Evolutionary conservation across 2,113 vertebrate genomes (phyloP), one percentile per base, ranked within the genome.

Genomic region (Prochilodus magdalenae): DNA sequence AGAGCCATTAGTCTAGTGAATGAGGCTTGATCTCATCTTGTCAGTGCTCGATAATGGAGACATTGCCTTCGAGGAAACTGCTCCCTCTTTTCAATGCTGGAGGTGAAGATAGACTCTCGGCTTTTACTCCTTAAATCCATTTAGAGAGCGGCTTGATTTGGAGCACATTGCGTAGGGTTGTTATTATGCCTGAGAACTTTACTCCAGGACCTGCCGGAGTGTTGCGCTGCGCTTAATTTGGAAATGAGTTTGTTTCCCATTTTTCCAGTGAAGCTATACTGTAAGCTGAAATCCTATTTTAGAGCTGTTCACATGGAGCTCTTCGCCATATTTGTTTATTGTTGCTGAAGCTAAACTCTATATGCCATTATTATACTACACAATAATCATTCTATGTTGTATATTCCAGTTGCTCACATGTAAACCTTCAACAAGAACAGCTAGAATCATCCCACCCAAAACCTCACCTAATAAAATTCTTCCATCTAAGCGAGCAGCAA

Each of bases 11-110:
- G 89, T 83, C 80, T 77, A 83, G 89, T 89, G 80, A 22, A 82
- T 11, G 30, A 81, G 81, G 82, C 53, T 67, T 71, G 78, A 18
- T 80, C 82, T 86, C 89, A 85, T 7, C 53, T 51, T 0, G 81
- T 86, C 84, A 90, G 79, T 83, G 33, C 5, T 86, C 73, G 67
- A 84, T 90, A 90, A 92, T 86, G 79, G 82, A 85, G 60, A 73
- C 74, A 77, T 72, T 83, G 30, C 74, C 69, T 76, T 77, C 76
- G 49, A 81, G 81, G 74, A 83, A 84, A 74, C 72, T 73, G 79
- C 81, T 82, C 67, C 73, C 82, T 75, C 74, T 77, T 80, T 83
- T 83, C 65, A 6, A 30, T 57, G 62, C 62, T 55, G 27, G 53
- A 33, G 73, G 65, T 13, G 49, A 71, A 73, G 60, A 80, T 67